Conservation (phyloP, 2,888 invertebrate species). For the Drosophila macrothrix region DNA sequence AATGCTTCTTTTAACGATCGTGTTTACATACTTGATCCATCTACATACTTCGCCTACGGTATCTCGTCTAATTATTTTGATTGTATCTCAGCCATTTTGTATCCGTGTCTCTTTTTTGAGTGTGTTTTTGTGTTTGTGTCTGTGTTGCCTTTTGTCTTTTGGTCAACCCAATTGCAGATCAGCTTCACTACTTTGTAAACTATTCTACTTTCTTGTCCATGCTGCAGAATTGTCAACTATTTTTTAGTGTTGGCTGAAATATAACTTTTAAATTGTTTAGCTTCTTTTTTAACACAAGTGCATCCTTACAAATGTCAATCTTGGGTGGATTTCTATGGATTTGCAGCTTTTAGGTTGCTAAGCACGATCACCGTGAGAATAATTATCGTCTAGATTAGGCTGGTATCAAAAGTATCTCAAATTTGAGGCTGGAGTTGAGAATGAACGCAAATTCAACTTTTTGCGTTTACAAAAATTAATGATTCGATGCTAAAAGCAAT, state of each 20-base stretch:
- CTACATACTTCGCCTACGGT: conserved; percentile 64
- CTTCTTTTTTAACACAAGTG: background rate
- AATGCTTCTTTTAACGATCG: conserved; percentile 72
- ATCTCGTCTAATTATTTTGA: conserved; percentile 50
- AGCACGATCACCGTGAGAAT: too few relatives aligned
- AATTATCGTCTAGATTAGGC: accelerated
- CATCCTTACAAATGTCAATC: background rate
- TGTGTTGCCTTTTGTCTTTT: background rate
- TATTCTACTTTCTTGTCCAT: background rate
- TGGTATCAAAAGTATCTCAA: background rate
- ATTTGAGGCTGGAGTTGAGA: background rate
- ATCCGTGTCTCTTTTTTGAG: background rate
- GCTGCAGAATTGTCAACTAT: background rate
- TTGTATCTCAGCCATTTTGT: conserved; percentile 39
- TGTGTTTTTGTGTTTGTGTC: conserved; percentile 6
- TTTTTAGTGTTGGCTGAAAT: background rate
- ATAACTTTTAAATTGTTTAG: background rate
- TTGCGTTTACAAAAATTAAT: background rate
- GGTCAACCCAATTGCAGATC: conserved; percentile 29
- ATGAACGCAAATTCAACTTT: background rate
- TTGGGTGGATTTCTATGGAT: too few relatives aligned
- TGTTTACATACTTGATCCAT: conserved; percentile 71
- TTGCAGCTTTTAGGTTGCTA: too few relatives aligned
- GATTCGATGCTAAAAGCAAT: background rate
- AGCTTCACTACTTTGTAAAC: background rate